Evolutionary conservation across 2,797 vertebrate genomes (phyloP).

Genomic region (Urocyon cinereoargenteus): DNA sequence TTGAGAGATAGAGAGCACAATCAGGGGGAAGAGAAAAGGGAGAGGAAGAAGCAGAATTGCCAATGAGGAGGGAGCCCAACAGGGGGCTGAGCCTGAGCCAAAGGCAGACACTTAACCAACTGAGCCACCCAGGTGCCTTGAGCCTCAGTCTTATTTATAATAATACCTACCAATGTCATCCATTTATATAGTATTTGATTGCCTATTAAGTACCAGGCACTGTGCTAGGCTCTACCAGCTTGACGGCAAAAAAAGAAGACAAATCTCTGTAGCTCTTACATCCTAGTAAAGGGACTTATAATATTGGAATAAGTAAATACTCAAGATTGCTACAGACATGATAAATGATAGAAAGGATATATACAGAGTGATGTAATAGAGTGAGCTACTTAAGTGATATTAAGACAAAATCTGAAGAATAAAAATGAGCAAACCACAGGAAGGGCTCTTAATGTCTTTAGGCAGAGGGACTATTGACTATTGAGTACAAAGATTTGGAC

Average conservation of each 20-base stretch:
- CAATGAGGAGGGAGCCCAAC: too few relatives aligned
- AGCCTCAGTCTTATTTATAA: conserved; percentile 31
- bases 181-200: not conserved
- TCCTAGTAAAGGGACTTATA: not conserved
- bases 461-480: too few relatives aligned
- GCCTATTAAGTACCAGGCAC: not conserved
- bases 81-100: too few relatives aligned
- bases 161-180: not conserved
- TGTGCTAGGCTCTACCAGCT: not conserved
- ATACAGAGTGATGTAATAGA: not conserved
- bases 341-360: not conserved
- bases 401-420: not conserved
- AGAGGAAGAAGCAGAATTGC: too few relatives aligned
- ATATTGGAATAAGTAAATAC: not conserved
- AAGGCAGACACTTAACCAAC: too few relatives aligned
- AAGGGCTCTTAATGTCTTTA: not conserved
- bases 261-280: not conserved
- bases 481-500: not conserved
- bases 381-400: not conserved
- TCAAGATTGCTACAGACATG: not conserved
- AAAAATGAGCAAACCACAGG: not conserved
- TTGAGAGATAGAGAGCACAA: too few relatives aligned
- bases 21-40: too few relatives aligned
- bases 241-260: not conserved
- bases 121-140: not conserved